These are phyloP conservation scores for Trichogramma dendrolimi DNA, from an alignment of 2,888 invertebrate genomes.

Conservation along the genomic window DNA sequence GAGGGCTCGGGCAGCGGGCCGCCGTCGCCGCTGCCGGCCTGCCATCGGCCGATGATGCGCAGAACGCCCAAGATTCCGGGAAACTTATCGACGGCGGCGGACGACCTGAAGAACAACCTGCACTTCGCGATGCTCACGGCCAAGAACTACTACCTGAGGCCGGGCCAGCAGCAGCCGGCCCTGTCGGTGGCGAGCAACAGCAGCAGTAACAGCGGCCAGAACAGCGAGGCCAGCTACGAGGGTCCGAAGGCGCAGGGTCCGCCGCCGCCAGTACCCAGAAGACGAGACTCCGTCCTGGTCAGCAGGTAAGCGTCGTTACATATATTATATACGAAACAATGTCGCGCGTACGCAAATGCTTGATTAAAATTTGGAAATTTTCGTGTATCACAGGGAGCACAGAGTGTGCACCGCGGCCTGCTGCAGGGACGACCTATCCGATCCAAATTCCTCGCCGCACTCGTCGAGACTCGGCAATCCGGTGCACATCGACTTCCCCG, in stretches of 20 bases:
- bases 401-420: slow-evolving; percentile 49
- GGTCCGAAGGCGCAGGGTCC: slow-evolving; percentile 41
- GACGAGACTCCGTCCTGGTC: slow-evolving; percentile 38
- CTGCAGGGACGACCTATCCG: slow-evolving; percentile 47
- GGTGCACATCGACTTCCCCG: slow-evolving; percentile 41
- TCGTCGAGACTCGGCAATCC: slow-evolving; percentile 42
- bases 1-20: slow-evolving; percentile 68
- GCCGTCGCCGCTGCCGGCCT: slow-evolving; percentile 59
- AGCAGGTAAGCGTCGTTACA: slow-evolving; percentile 12
- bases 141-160: slow-evolving; percentile 45
- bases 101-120: slow-evolving; percentile 58
- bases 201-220: slow-evolving; percentile 47
- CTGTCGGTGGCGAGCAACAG: slow-evolving; percentile 36
- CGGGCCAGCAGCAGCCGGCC: slow-evolving; percentile 29
- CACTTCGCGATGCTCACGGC: slow-evolving; percentile 50
- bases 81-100: slow-evolving; percentile 64
- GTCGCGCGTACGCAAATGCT: neutral
- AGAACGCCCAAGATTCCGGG: slow-evolving; percentile 65
- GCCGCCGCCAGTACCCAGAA: slow-evolving; percentile 48
- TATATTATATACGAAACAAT: neutral
- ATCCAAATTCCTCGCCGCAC: slow-evolving; percentile 45
- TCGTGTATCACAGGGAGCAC: slow-evolving; percentile 40
- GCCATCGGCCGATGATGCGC: slow-evolving; percentile 56
- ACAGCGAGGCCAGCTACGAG: slow-evolving; percentile 48
- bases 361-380: neutral